phyloP scores from a whole-genome alignment of 2,113 vertebrate genomes.

The Dendropsophus ebraccatus region DNA sequence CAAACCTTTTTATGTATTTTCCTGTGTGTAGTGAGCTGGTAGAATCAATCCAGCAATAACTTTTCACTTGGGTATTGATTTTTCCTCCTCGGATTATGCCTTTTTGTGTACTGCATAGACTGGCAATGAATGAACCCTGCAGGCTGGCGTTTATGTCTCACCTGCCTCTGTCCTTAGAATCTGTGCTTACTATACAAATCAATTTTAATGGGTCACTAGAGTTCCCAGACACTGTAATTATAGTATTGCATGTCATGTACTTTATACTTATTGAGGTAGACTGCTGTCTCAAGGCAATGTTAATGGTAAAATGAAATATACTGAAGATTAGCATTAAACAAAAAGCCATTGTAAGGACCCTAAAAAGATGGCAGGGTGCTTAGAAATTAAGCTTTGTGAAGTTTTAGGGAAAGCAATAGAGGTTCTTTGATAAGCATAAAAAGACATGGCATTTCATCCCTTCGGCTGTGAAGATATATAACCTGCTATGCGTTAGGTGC shows the following conservation, averaged over 20 bases:
- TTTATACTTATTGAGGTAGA: constrained; percentile 65
- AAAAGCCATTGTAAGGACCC: constrained; percentile 61
- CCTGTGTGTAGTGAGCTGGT: background rate
- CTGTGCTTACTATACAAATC: constrained; percentile 69
- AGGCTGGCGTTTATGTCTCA: constrained; percentile 67
- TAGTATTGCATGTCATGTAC: constrained; percentile 72
- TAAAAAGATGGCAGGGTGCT: constrained; percentile 62
- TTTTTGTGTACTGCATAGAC: constrained; percentile 55
- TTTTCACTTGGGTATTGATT: constrained; percentile 47
- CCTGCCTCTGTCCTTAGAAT: constrained; percentile 74
- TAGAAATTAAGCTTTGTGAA: constrained; percentile 56
- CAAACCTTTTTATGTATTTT: background rate
- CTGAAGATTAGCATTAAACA: constrained; percentile 65
- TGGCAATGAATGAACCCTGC: constrained; percentile 62
- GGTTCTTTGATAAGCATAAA: constrained; percentile 28
- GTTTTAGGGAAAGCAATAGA: constrained; percentile 29
- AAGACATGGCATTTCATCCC: constrained; percentile 37
- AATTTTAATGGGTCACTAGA: constrained; percentile 75
- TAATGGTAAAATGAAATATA: constrained; percentile 67
- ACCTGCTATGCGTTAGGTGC: constrained; percentile 17
- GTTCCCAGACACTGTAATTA: constrained; percentile 77
- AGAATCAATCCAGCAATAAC: background rate
- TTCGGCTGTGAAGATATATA: constrained; percentile 37
- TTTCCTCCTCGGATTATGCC: constrained; percentile 46
- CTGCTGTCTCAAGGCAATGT: constrained; percentile 67